phyloP scores from a whole-genome alignment of 2,888 invertebrate genomes.

The Noctua janthina region DNA sequence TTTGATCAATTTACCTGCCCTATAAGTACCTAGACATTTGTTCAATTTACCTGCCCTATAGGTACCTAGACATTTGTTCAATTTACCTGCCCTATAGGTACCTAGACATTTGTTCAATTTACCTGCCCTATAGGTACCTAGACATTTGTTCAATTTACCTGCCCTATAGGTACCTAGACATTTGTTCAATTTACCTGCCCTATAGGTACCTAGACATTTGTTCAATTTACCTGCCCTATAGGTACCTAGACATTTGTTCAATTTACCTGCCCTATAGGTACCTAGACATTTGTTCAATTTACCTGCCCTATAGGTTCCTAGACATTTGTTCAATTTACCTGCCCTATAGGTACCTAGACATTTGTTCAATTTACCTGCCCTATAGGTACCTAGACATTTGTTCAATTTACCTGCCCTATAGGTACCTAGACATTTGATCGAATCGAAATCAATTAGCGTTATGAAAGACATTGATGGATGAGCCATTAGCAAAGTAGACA shows the following conservation, averaged over 20 bases:
- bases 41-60: no score
- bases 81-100: no score
- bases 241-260: no score
- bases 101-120: not conserved
- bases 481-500: constrained; percentile 44
- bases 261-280: constrained; percentile 33
- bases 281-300: no score
- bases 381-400: no score
- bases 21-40: not conserved
- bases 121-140: no score
- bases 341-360: no score
- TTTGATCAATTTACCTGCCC: no score
- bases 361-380: constrained; percentile 31
- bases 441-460: constrained; percentile 53
- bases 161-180: not conserved
- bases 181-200: no score
- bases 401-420: no score
- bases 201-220: not conserved
- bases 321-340: constrained; percentile 35
- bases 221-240: constrained; percentile 31
- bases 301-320: constrained; percentile 33
- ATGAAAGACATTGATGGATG: constrained; percentile 55
- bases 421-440: constrained; percentile 6
- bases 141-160: no score
- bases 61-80: not conserved